Evolutionary conservation across 2,888 invertebrate genomes (phyloP), one percentile per base, ranked within the genome.

Genomic region (Papilio elwesi): DNA sequence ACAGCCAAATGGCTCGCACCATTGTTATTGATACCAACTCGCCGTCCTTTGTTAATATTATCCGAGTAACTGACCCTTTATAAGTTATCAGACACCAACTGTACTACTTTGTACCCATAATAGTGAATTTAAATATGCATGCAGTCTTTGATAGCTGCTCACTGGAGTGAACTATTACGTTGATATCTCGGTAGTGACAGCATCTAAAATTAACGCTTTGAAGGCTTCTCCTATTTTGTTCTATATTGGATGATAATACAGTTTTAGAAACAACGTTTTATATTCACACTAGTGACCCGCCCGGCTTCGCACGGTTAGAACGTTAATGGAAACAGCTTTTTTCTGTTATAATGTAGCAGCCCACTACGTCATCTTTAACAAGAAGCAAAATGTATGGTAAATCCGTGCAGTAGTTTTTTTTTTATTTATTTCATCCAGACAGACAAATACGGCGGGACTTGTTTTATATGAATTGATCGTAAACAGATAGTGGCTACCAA

Each of bases 11-110:
- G 65, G 65, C 38, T 7, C 65, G 52, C n/a, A n/a, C 49, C 65
- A 66, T 66, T 52, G 36, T 51, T 65, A 38, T 66, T 66, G 36
- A 15, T 62, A 15, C 49, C 36, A 36, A 51, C 36, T 26, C 51
- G 36, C 51, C 49, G 26, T 12, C 47, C 63, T 10, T 52, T 63
- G 69, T 69, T 69, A 62, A 62, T 69, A 62, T 69, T 43, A 47
- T 15, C 11, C n/a, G 65, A 13, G 13, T 38, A 36, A 36, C n/a
- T n/a, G 49, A 65, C 12, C 65, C 48, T 36, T 36, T 49, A n/a
- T 52, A 51, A 66, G 38, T 49, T 57, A 53, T 68, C 57, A 15
- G 38, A 62, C 38, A 68, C 68, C 9, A 47, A 53, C 13, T 38
- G 13, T 36, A 38, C 38, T 66, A 36, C 6, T n/a, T 68, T 49